Evolutionary conservation across 1,140 invertebrate genomes (phyloP), one percentile per base, ranked within the genome.

Genomic region (Lepidurus couesii): DNA sequence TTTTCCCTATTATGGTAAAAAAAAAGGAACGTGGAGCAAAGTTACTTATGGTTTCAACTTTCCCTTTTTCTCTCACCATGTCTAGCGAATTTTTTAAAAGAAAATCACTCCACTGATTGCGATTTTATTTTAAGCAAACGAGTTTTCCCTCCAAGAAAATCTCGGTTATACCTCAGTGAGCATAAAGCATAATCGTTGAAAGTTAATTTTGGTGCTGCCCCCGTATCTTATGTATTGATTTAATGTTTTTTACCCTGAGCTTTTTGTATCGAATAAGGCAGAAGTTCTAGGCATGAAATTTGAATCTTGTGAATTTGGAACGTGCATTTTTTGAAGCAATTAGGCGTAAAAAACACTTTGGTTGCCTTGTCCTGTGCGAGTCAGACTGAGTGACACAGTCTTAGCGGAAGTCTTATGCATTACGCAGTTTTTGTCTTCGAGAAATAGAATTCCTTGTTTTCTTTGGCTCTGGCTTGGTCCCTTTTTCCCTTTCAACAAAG

Each of bases 231-330:
- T 21, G 53, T 65, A 65, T 65, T 65, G 13, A 65, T 65, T 65
- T n/a, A 65, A n/a, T 65, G 16, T n/a, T 65, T 65, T 65, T 65
- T 65, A 65, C 13, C 53, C 53, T 65, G 53, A 65, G 53, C 53
- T 65, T 65, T 65, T 65, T 65, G 53, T 65, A 65, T 21, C 0
- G 13, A 13, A 21, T 13, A 21, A 65, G 21, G 53, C 16, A 13
- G 13, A 65, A 4, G 53, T 21, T 65, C 8, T 65, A 65, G 5
- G 53, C 53, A 65, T 65, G 53, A 21, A 65, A 65, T 65, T 13
- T 65, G 53, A 65, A 65, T 65, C 53, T 65, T 65, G 53, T 65
- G 53, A 65, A 65, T 7, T 65, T 65, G 13, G 16, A 65, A 16
- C 34, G 21, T n/a, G 53, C 53, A 65, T 65, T 65, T 65, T 65